Percentiles rank a stretch among this genome's conserved stretches.
Evolutionary conservation across 2,113 vertebrate species (phyloP).

Genomic region (Pelecanus crispus): DNA sequence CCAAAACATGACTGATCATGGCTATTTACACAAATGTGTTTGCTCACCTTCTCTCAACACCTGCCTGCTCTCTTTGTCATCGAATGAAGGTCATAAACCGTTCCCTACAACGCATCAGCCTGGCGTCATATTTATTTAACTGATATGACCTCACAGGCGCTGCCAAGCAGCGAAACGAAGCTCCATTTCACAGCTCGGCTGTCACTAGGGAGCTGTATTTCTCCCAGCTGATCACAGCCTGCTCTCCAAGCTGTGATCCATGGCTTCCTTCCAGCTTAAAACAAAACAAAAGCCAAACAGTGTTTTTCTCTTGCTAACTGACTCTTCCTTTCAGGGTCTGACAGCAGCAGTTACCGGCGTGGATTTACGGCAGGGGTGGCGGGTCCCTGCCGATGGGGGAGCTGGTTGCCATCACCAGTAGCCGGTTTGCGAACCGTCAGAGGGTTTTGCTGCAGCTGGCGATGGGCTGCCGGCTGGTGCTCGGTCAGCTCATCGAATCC

Average conservation of each 20-base stretch:
- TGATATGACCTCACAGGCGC: neutral
- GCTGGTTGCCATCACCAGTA: neutral
- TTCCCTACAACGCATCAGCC: neutral
- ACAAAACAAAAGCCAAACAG: neutral
- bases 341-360: neutral
- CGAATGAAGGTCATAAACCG: neutral
- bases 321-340: neutral
- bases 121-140: neutral
- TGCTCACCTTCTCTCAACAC: neutral
- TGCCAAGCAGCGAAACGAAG: neutral
- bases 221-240: neutral
- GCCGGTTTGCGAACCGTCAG: rapidly evolving
- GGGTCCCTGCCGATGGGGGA: neutral
- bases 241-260: neutral
- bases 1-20: neutral
- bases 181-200: neutral
- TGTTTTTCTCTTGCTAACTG: neutral
- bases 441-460: neutral
- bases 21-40: neutral
- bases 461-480: neutral
- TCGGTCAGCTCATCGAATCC: rapidly evolving
- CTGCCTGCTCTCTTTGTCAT: neutral
- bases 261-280: neutral
- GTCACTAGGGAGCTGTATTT: neutral
- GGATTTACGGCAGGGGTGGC: neutral